Base-by-base conservation (phyloP, 2,113 vertebrate genomes). In the Dicerorhinus sumatrensis region DNA sequence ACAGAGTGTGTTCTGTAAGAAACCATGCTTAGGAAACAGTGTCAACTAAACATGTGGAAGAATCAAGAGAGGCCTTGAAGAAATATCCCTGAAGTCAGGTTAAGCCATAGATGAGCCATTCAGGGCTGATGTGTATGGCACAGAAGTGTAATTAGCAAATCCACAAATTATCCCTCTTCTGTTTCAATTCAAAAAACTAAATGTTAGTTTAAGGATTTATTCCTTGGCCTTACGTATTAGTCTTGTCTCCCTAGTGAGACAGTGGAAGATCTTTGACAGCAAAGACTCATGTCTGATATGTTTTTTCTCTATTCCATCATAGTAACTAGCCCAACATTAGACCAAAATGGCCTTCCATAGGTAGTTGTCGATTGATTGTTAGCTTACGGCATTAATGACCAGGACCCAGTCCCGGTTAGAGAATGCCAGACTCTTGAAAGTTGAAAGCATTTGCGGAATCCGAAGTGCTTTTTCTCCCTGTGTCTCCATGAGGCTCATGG, bases 81-180 rank as follows among this genome's bases (percentile, higher is more conserved):
- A 94, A 86, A 70, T 85, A 81, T 23, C 56, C 62, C 76, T 83
- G 33, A 97, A 79, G 96, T 93, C 77, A 60, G 70, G 58, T 86
- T 91, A 75, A 94, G 96, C 51, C 73, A 4, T 12, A 16, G 46
- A 80, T 54, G 86, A 96, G 39, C 46, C 69, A 21, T 83, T 93
- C 33, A 31, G 82, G 60, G 48, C 82, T 81, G 18, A 51, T 56
- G 36, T 51, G 39, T 89, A 17, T 46, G 62, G 72, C n/a, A 23
- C 31, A n/a, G 70, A 95, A 92, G 54, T 80, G 13, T 84, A 88
- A 96, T 95, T 54, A 97, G 63, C 51, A 96, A 96, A 87, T 83
- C 58, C 48, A 70, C 5, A 9, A 73, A 62, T 96, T 25, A 94
- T 81, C 73, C 75, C 63, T 95, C 83, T 97, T 82, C 75, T 96